Evolutionary conservation across 2,797 vertebrate genomes (phyloP).

Genomic region (Pantherophis alleghaniensis): DNA sequence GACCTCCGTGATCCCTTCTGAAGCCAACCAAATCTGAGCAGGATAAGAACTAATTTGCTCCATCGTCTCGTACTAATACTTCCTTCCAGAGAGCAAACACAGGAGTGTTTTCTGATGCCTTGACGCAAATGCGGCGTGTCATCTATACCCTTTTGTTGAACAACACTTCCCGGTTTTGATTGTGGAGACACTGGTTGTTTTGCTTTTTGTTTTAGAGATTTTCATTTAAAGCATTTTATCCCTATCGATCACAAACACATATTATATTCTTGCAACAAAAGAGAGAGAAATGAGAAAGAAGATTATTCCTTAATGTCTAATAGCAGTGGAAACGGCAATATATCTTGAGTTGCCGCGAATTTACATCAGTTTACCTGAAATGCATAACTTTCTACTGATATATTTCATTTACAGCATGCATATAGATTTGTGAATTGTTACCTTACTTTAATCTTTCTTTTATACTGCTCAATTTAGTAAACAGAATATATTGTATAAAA

Average conservation of each 20-base stretch:
- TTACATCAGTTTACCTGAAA: not conserved
- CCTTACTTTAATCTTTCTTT: not conserved
- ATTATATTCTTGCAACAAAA: not conserved
- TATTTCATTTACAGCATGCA: not conserved
- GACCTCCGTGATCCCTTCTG: constrained; percentile 15
- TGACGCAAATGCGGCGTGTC: constrained; percentile 4
- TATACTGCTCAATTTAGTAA: not conserved
- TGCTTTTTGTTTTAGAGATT: not conserved
- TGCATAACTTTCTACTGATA: not conserved
- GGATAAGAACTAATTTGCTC: constrained; percentile 1
- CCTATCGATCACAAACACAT: not conserved
- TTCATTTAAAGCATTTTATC: not conserved
- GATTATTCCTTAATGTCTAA: not conserved
- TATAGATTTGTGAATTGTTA: not conserved
- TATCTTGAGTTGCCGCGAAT: not conserved
- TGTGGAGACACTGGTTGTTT: not conserved
- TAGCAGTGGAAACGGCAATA: not conserved
- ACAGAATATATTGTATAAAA: not conserved
- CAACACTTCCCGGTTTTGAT: not conserved
- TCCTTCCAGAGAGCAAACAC: constrained; percentile 15
- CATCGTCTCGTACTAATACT: not conserved
- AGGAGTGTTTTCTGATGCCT: not conserved
- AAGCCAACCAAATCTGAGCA: not conserved
- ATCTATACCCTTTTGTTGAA: not conserved
- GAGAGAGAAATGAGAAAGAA: not conserved